Evolutionary conservation across 2,797 vertebrate species (phyloP).

Genomic region (Siniperca obscura): DNA sequence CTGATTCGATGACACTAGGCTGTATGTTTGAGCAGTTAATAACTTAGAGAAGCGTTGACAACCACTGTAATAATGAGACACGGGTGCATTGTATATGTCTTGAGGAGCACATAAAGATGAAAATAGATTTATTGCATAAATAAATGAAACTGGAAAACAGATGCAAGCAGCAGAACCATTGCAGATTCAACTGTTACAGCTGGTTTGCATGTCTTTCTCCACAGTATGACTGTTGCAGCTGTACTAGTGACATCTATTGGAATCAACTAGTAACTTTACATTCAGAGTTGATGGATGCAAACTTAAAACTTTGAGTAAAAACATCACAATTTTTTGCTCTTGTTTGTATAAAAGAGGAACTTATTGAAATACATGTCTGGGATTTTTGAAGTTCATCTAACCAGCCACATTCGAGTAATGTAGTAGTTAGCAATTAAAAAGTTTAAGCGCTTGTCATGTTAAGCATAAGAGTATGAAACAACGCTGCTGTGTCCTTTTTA

Average conservation of each 20-base stretch:
- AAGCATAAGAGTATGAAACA: neutral
- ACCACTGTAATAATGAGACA: conserved; percentile 11
- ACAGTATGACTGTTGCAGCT: conserved; percentile 42
- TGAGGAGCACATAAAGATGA: conserved; percentile 23
- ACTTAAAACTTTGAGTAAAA: neutral
- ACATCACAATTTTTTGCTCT: neutral
- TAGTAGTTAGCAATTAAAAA: neutral
- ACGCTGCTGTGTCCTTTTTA: neutral
- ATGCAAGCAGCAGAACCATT: conserved; percentile 3
- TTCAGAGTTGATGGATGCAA: neutral
- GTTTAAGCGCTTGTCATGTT: neutral
- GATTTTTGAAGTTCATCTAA: neutral
- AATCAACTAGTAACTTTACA: conserved; percentile 25
- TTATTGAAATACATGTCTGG: neutral
- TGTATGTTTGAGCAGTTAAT: neutral
- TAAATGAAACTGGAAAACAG: conserved; percentile 38
- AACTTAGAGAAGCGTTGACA: conserved; percentile 36
- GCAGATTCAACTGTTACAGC: conserved; percentile 25
- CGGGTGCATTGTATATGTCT: conserved; percentile 33
- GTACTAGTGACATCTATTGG: conserved; percentile 76
- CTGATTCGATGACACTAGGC: neutral
- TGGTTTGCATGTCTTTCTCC: conserved; percentile 8
- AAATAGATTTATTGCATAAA: conserved; percentile 34
- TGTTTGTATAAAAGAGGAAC: neutral
- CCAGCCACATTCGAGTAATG: neutral